Conservation (phyloP, 2,113 vertebrate genomes). For the Sturnus vulgaris region DNA sequence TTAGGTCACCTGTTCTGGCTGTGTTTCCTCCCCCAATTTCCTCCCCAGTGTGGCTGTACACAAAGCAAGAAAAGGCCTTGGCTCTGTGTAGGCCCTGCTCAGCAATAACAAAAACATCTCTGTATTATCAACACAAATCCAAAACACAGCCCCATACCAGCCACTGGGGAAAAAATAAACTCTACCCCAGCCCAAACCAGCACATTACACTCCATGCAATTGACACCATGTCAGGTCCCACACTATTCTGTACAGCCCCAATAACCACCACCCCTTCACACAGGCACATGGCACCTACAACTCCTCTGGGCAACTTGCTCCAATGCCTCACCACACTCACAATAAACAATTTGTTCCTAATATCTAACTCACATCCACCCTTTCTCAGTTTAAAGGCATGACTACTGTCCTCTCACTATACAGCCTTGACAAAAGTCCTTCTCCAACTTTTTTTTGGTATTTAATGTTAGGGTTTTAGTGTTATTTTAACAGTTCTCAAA, state of each 20-base stretch:
- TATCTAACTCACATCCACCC: no score
- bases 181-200: neutral
- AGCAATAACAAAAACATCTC: neutral
- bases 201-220: neutral
- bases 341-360: neutral
- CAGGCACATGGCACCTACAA: no score
- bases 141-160: neutral
- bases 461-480: neutral
- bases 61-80: neutral
- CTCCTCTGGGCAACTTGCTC: neutral
- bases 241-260: neutral
- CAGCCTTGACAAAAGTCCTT: neutral
- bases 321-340: neutral
- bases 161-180: no score
- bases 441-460: neutral
- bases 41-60: accelerated
- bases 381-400: neutral
- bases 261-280: neutral
- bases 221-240: neutral
- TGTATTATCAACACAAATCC: neutral
- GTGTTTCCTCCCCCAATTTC: neutral
- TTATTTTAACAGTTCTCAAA: neutral
- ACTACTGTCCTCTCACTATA: neutral
- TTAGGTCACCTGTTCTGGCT: neutral
- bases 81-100: neutral